Percentiles rank a stretch among this genome's conserved stretches.
Conservation (phyloP, 2,888 invertebrate genomes). For the Eristalis arbustorum region DNA sequence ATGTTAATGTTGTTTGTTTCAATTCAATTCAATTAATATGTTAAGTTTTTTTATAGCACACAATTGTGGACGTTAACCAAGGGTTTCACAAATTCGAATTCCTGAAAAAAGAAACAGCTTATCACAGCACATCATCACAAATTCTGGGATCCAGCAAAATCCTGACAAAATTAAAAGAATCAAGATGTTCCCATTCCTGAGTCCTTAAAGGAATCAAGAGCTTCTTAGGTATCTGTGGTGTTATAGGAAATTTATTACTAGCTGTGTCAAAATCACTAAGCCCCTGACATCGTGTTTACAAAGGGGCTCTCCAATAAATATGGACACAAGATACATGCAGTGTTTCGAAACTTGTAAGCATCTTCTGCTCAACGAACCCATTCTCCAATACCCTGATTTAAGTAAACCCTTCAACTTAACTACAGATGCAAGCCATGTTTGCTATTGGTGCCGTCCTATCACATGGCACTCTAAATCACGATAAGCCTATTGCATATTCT, state of each 20-base stretch:
- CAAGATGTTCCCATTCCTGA: too few relatives aligned
- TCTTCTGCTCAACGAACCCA: constrained; percentile 24
- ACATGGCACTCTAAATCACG: constrained; percentile 64
- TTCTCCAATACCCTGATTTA: constrained; percentile 8
- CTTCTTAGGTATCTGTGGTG: constrained; percentile 27
- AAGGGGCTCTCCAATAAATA: constrained; percentile 7
- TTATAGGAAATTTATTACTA: not conserved
- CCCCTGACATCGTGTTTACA: constrained; percentile 19
- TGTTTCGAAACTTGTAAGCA: constrained; percentile 18
- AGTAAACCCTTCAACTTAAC: constrained; percentile 15
- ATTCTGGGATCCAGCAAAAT: not conserved
- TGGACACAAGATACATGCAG: constrained; percentile 17
- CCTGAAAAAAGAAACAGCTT: not conserved
- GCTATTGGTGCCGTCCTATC: constrained; percentile 72
- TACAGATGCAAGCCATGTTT: constrained; percentile 40
- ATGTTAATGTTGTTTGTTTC: too few relatives aligned
- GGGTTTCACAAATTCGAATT: constrained; percentile 39
- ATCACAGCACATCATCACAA: not conserved
- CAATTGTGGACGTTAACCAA: too few relatives aligned
- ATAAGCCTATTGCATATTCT: constrained; percentile 72
- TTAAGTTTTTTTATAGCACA: too few relatives aligned
- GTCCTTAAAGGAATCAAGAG: constrained; percentile 13
- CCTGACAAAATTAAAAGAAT: not conserved
- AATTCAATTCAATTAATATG: too few relatives aligned
- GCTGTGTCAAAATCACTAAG: too few relatives aligned